Percentiles rank a stretch among this genome's conserved stretches.
Evolutionary conservation across 2,113 vertebrate genomes (phyloP).

Genomic region (Bothrops jararaca): DNA sequence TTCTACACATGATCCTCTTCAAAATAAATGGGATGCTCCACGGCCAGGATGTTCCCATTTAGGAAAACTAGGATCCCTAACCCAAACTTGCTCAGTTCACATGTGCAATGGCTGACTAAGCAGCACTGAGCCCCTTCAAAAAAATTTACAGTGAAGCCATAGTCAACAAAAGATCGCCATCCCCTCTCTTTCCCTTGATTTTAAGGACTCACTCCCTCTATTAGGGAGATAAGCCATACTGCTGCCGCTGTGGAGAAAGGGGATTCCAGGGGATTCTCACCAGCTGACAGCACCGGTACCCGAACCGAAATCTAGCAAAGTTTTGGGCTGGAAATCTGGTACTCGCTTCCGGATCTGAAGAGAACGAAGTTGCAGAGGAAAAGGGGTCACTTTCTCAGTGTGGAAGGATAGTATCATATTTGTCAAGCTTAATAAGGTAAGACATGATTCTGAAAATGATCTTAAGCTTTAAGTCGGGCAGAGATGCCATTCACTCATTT

Average conservation of each 20-base stretch:
- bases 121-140: neutral
- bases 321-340: conserved; percentile 74
- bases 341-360: conserved; percentile 78
- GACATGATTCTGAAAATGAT: neutral
- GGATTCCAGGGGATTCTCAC: conserved; percentile 63
- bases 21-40: neutral
- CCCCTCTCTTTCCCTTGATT: neutral
- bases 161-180: neutral
- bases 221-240: neutral
- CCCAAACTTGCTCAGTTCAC: neutral
- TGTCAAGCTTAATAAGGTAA: neutral
- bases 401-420: neutral
- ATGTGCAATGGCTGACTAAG: neutral
- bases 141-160: neutral
- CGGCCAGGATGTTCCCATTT: neutral
- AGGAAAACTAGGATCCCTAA: neutral
- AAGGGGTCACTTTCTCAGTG: neutral
- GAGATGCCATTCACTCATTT: neutral
- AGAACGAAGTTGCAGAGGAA: neutral
- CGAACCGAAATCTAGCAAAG: conserved; percentile 86
- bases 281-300: conserved; percentile 81
- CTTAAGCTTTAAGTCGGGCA: neutral
- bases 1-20: neutral
- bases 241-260: neutral
- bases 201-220: neutral